phyloP scores from a whole-genome alignment of 37 sponge, comb jelly and placozoan genomes.

The Geodia barretti region DNA sequence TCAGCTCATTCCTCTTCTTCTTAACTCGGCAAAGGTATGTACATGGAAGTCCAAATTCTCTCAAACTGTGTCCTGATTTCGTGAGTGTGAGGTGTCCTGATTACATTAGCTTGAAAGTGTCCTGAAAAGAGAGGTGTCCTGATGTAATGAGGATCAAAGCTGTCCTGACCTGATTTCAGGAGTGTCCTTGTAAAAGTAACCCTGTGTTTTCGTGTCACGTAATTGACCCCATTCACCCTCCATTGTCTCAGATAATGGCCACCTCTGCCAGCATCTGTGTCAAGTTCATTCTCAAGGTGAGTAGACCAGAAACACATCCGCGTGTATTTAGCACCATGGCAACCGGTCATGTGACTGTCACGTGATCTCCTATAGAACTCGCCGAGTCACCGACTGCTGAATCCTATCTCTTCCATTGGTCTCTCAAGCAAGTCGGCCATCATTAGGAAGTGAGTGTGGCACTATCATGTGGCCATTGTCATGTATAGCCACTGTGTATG shows the following conservation, averaged over 20 bases:
- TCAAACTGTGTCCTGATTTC: too few species aligned
- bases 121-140: too few species aligned
- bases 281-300: slow-evolving; percentile 57
- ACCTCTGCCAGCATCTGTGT: slow-evolving; percentile 69
- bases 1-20: slow-evolving; percentile 63
- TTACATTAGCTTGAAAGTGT: too few species aligned
- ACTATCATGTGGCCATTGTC: neutral
- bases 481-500: neutral
- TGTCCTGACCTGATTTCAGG: too few species aligned
- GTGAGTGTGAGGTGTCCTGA: too few species aligned
- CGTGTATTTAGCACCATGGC: neutral
- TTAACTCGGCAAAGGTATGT: slow-evolving; percentile 73
- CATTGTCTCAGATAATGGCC: slow-evolving; percentile 59
- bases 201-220: neutral
- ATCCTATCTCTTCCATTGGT: slow-evolving; percentile 38
- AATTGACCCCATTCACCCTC: too few species aligned
- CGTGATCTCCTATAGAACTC: slow-evolving; percentile 36
- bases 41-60: too few species aligned
- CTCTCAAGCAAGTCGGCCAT: slow-evolving; percentile 64
- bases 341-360: slow-evolving; percentile 5
- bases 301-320: neutral
- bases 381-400: slow-evolving; percentile 40
- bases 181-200: too few species aligned
- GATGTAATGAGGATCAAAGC: too few species aligned
- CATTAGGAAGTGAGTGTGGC: slow-evolving; percentile 43